Percentiles rank a stretch among this genome's conserved stretches.
phyloP scores from a whole-genome alignment of 2,888 invertebrate species.

The Ormyrus rosae region DNA sequence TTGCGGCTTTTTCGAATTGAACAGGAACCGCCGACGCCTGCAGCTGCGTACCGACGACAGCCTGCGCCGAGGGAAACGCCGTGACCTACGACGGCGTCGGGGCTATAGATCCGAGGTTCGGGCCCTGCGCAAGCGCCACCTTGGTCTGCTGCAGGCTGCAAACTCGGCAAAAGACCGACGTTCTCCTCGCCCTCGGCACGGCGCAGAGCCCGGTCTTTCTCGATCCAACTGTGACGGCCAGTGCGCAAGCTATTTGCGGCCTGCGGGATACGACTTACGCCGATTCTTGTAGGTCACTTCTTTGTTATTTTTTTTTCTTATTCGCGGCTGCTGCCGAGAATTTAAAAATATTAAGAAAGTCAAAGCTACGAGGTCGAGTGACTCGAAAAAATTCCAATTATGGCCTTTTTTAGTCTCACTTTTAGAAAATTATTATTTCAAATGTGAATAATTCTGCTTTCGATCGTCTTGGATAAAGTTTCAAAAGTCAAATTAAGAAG shows the following conservation, averaged over 20 bases:
- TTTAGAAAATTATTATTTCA: too few species aligned
- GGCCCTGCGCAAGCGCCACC: constrained; percentile 67
- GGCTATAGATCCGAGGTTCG: constrained; percentile 69
- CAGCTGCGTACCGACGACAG: constrained; percentile 65
- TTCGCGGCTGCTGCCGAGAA: too few species aligned
- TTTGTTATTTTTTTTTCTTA: too few species aligned
- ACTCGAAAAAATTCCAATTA: too few species aligned
- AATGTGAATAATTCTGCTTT: too few species aligned
- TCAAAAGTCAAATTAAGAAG: too few species aligned
- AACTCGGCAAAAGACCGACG: constrained; percentile 5
- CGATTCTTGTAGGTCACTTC: constrained; percentile 4
- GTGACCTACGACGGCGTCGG: constrained; percentile 64
- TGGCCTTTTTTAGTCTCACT: too few species aligned
- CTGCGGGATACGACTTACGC: constrained; percentile 61
- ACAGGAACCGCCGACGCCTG: constrained; percentile 68
- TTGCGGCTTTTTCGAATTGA: neutral
- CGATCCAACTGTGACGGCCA: neutral
- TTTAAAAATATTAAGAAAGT: too few species aligned
- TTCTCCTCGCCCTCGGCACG: constrained; percentile 9
- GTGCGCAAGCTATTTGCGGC: constrained; percentile 62
- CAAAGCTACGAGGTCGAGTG: too few species aligned
- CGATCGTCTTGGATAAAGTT: too few species aligned
- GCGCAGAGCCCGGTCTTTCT: constrained; percentile 4
- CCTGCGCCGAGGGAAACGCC: constrained; percentile 63
- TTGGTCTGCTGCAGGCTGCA: constrained; percentile 69